These are phyloP conservation scores for Mus spicilegus DNA, from an alignment of 2,113 vertebrate genomes.

Conservation along the genomic window DNA sequence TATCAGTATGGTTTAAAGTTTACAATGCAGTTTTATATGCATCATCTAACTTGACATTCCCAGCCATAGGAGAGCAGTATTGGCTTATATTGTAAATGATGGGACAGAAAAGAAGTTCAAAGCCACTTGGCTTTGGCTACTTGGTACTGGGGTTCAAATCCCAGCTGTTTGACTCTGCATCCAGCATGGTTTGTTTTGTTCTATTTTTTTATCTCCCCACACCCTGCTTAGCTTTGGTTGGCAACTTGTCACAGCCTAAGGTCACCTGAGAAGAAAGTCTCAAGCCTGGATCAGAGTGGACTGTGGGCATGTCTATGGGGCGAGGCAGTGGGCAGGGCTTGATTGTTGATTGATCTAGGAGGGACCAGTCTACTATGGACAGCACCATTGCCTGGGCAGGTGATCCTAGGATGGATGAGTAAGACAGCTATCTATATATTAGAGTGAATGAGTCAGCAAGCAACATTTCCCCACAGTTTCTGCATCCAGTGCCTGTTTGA, in stretches of 20 bases:
- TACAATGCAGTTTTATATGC: neutral
- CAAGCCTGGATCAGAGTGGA: neutral
- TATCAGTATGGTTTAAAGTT: neutral
- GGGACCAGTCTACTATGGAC: no score
- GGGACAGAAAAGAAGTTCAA: neutral
- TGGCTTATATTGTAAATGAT: neutral
- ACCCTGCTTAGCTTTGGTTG: neutral
- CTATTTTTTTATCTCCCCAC: neutral
- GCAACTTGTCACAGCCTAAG: no score
- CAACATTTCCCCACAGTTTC: no score
- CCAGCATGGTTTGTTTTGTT: neutral
- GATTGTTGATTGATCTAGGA: no score
- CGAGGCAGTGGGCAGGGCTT: no score
- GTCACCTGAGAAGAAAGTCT: neutral
- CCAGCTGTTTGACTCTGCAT: neutral
- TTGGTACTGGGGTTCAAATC: neutral
- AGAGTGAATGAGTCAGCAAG: no score
- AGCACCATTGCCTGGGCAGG: neutral
- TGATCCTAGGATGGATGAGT: neutral
- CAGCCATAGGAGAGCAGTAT: fast-evolving
- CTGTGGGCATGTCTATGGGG: no score
- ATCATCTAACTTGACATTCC: neutral
- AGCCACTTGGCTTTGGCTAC: neutral
- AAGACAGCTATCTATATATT: neutral
- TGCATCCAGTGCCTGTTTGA: neutral